Conservation (phyloP, 2,113 vertebrate genomes). For the Tachycineta bicolor region DNA sequence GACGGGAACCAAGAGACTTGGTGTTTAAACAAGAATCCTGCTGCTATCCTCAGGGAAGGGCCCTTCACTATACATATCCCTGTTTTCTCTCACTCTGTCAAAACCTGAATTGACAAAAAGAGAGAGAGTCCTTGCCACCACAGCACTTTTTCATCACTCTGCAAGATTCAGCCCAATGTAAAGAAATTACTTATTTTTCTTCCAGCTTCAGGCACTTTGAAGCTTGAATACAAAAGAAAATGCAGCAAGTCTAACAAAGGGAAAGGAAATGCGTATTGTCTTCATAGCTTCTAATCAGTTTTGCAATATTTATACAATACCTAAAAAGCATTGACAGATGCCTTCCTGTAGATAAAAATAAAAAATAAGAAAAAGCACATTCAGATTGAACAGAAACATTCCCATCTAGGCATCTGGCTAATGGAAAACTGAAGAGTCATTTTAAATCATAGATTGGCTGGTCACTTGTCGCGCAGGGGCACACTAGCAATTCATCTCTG, state of each 20-base stretch:
- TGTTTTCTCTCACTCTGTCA: background rate
- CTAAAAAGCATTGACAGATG: background rate
- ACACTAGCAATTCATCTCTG: background rate
- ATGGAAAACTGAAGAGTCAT: background rate
- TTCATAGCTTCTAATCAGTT: background rate
- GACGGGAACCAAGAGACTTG: background rate
- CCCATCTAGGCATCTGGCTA: background rate
- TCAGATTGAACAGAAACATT: background rate
- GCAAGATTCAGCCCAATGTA: background rate
- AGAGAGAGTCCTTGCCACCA: background rate
- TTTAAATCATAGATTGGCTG: background rate
- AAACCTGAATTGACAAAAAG: constrained; percentile 31
- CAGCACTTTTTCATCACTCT: background rate
- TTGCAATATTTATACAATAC: background rate
- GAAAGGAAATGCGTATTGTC: background rate
- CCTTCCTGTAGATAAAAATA: background rate
- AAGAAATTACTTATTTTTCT: background rate
- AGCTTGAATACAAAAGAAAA: constrained; percentile 1
- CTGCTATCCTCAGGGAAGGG: background rate
- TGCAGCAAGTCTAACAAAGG: background rate
- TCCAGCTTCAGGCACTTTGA: background rate
- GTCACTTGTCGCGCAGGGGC: background rate
- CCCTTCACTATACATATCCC: background rate
- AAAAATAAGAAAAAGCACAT: background rate
- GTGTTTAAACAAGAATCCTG: background rate